Percentiles rank a stretch among this genome's conserved stretches.
Evolutionary conservation across 2,888 invertebrate genomes (phyloP).

Genomic region (Drosophila melanosoma): DNA sequence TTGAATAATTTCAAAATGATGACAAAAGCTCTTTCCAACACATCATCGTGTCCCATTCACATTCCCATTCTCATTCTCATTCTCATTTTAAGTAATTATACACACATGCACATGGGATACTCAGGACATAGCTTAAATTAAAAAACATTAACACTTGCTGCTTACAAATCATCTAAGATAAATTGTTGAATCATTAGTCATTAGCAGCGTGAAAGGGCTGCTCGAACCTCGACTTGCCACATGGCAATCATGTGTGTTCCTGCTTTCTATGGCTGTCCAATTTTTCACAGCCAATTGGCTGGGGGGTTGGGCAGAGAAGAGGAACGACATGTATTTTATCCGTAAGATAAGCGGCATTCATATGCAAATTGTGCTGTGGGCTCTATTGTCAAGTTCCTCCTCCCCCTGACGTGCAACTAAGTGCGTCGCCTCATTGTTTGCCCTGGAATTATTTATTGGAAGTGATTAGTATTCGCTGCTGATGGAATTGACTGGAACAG

Average conservation of each 20-base stretch:
- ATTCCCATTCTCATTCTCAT: background rate
- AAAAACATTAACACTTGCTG: conserved; percentile 73
- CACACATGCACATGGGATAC: conserved; percentile 41
- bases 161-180: conserved; percentile 68
- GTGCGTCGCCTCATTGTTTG: conserved; percentile 51
- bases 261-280: conserved; percentile 51
- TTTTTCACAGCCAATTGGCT: conserved; percentile 54
- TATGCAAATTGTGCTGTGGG: conserved; percentile 55
- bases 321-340: conserved; percentile 21
- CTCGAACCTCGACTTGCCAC: conserved; percentile 10
- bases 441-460: conserved; percentile 47
- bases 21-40: conserved; percentile 70
- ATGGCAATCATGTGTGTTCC: conserved; percentile 55
- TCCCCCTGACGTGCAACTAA: conserved; percentile 33
- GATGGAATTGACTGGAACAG: conserved; percentile 7
- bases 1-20: conserved; percentile 71
- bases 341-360: conserved; percentile 43
- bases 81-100: conserved; percentile 55
- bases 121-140: conserved; percentile 37
- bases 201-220: conserved; percentile 58
- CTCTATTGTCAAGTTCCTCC: conserved; percentile 18
- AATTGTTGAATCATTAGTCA: conserved; percentile 77
- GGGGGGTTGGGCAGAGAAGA: conserved; percentile 25
- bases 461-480: conserved; percentile 28
- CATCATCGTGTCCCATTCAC: conserved; percentile 15